Conservation (phyloP, 2,888 invertebrate species). For the Noctua janthe region DNA sequence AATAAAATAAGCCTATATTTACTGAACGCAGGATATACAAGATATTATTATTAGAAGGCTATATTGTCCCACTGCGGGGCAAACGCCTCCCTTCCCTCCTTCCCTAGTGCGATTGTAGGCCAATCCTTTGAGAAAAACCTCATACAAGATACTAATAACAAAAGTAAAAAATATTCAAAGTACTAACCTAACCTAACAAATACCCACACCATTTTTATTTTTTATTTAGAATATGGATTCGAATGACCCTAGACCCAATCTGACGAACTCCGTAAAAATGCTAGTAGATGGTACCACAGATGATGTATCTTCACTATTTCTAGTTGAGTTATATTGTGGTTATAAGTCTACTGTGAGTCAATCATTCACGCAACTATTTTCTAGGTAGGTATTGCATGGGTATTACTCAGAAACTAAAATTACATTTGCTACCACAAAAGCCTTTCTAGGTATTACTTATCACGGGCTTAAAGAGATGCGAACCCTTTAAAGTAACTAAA, state of each 20-base stretch:
- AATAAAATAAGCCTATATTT: too few species aligned
- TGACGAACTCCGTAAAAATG: background rate
- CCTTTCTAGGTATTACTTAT: background rate
- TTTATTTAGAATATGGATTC: background rate
- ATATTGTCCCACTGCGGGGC: too few species aligned
- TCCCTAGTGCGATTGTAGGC: too few species aligned
- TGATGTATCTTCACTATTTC: background rate
- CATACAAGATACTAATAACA: too few species aligned
- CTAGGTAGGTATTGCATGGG: background rate
- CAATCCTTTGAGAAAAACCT: too few species aligned
- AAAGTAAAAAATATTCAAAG: too few species aligned
- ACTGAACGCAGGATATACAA: too few species aligned
- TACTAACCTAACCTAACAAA: too few species aligned
- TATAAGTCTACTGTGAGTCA: background rate
- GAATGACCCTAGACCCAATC: background rate
- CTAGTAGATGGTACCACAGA: background rate
- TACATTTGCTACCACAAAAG: constrained; percentile 2
- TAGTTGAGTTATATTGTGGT: background rate
- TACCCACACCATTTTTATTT: too few species aligned
- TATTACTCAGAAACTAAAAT: background rate
- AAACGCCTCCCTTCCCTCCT: too few species aligned
- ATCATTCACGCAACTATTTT: background rate
- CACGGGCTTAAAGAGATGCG: background rate
- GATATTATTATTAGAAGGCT: too few species aligned
- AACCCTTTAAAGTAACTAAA: background rate